Evolutionary conservation across 2,888 invertebrate species (phyloP), one percentile per base, ranked within the genome.

Genomic region (Altica lythri): DNA sequence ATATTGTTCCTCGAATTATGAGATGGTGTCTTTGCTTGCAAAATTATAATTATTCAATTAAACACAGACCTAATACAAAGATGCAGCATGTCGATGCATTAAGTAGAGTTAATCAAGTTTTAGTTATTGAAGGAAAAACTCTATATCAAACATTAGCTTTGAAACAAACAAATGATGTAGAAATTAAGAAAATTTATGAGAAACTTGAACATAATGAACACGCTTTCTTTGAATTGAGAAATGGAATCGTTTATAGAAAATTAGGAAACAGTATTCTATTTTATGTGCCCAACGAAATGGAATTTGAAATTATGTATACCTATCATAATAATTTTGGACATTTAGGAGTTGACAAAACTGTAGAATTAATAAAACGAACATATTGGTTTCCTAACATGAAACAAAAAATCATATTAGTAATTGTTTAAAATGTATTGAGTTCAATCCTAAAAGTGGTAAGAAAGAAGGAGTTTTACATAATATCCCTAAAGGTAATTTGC

Each of bases 341-440:
- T 48, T 38, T 68, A 42, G 68, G 68, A 4, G 45, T 65, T 5
- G 68, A 68, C 4, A 69, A 71, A 58, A 62, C 61, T 25, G 40
- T 62, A 10, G 59, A 69, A 17, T 38, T 58, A 10, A 42, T 73
- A 27, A 56, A 14, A 16, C 46, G 51, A 49, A 53, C 50, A 17
- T 72, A 69, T 58, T 72, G 69, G 66, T 71, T 72, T 54, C 63
- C 68, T 4, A 61, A 64, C 12, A 61, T 70, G 55, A 63, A 54
- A 52, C 59, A 5, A 64, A 58, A 46, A 43, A 32, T 22, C 62
- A 66, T 35, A 60, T 45, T 45, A 8, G 17, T 47, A 47, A 47
- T 12, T 47, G 35, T 32, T 12, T 49, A 8, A 40, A 42, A 14
- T 49, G 42, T n/a, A 42, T 49, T 12, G 42, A 42, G 19, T 49